phyloP scores from a whole-genome alignment of 1,140 invertebrate genomes.

The Aphidius gifuensis region DNA sequence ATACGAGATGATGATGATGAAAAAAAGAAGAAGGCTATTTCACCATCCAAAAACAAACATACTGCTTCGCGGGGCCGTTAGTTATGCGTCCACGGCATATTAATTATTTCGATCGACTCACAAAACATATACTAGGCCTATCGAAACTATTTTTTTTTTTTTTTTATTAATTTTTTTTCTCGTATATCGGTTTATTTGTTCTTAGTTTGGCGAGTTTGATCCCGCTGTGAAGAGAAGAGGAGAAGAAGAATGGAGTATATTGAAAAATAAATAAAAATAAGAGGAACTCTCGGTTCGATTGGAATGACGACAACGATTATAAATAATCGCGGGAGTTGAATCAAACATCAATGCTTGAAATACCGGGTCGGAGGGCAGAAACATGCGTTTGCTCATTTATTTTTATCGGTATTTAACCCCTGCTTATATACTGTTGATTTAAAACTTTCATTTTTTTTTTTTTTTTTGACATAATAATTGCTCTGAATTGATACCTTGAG shows the following conservation, averaged over 20 bases:
- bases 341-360: slow-evolving; percentile 4
- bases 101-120: slow-evolving; percentile 41
- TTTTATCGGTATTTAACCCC: too few species aligned
- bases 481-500: too few species aligned
- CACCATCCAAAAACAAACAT: slow-evolving; percentile 44
- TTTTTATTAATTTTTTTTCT: slow-evolving; percentile 1
- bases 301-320: slow-evolving; percentile 10
- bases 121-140: slow-evolving; percentile 1
- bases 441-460: too few species aligned
- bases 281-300: neutral
- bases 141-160: slow-evolving; percentile 13
- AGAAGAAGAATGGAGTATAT: too few species aligned
- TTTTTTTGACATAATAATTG: too few species aligned
- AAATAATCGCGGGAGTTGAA: neutral
- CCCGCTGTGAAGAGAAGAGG: neutral
- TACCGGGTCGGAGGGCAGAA: neutral
- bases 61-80: slow-evolving; percentile 39
- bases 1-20: neutral
- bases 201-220: too few species aligned
- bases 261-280: too few species aligned
- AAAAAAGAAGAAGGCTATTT: slow-evolving; percentile 26
- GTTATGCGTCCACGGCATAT: slow-evolving; percentile 47
- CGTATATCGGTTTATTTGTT: neutral
- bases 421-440: too few species aligned
- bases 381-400: too few species aligned